Evolutionary conservation across 64 coral and sea anemone genomes (phyloP), one percentile per base, ranked within the genome.

Genomic region (Porites australiensis): DNA sequence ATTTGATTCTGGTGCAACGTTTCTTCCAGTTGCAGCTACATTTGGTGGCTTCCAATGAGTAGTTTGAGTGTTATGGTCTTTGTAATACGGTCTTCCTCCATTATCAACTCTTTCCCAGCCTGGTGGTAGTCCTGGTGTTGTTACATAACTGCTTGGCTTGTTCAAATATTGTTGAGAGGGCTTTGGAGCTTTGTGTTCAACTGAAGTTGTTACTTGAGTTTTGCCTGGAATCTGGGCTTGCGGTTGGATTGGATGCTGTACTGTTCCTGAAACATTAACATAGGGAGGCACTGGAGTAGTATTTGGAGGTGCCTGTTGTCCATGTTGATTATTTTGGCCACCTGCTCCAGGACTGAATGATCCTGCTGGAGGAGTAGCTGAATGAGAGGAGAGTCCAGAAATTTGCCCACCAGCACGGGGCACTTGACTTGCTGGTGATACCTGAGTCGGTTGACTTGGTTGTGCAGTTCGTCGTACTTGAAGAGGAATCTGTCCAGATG

Each of bases 21-120:
- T 68, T 84, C 18, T 50, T 12, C 62, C 18, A 19, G 81, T 51
- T 23, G 62, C 6, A 9, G 47, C 9, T 46, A 51, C 50, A 18
- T 67, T 88, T 11, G 98, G 98, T 43, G 75, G 50, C 59, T 77
- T 82, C 98, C 98, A 99, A 67, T 99, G 98, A 11, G 98, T 99
- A 61, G 94, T 96, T 10, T 96, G 88, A 23, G 94, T 96, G 72
- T 96, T 99, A 23, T 99, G 94, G 59, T 99, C 94, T 79, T 82
- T 93, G 65, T 91, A 99, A 80, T 96, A 99, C 3, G 71, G 53
- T 71, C 90, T 90, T 10, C 74, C 77, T 62, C 21, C 73, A 70
- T 96, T 80, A 16, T 50, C 60, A 70, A 93, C 82, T 46, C 89
- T 96, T 72, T 99, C 98, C 98, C 98, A 99, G 3, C 98, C 98